Evolutionary conservation across 2,797 vertebrate genomes (phyloP).

Genomic region (Rhynchotus rufescens): DNA sequence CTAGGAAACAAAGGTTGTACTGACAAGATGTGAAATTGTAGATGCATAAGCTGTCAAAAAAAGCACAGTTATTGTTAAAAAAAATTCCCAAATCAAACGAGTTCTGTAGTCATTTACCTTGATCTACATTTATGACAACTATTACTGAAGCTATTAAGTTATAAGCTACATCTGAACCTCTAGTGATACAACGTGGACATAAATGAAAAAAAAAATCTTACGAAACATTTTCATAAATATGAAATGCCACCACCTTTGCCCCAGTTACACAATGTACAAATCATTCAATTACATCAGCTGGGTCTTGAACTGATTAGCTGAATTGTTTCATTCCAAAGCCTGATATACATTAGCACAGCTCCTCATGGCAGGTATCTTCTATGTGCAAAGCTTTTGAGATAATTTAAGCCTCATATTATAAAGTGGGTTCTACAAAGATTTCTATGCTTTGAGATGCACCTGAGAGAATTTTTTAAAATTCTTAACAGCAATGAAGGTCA

Average conservation of each 20-base stretch:
- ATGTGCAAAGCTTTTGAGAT: not conserved
- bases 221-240: not conserved
- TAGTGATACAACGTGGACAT: not conserved
- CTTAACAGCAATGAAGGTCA: not conserved
- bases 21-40: not conserved
- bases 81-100: not conserved
- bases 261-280: constrained; percentile 32
- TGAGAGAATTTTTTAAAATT: not conserved
- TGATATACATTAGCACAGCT: not conserved
- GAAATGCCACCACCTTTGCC: not conserved
- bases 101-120: not conserved
- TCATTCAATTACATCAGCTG: not conserved
- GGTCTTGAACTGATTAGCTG: not conserved
- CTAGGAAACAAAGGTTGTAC: not conserved
- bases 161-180: not conserved
- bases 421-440: not conserved
- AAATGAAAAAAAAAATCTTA: not conserved
- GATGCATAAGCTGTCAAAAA: not conserved
- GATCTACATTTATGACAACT: not conserved
- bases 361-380: not conserved
- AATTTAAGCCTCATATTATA: not conserved
- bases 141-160: not conserved
- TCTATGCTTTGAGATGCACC: not conserved
- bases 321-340: not conserved
- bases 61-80: not conserved